Percentiles rank a stretch among this genome's conserved stretches.
Conservation (phyloP, 1,140 invertebrate genomes). For the Saccostrea cuccullata region DNA sequence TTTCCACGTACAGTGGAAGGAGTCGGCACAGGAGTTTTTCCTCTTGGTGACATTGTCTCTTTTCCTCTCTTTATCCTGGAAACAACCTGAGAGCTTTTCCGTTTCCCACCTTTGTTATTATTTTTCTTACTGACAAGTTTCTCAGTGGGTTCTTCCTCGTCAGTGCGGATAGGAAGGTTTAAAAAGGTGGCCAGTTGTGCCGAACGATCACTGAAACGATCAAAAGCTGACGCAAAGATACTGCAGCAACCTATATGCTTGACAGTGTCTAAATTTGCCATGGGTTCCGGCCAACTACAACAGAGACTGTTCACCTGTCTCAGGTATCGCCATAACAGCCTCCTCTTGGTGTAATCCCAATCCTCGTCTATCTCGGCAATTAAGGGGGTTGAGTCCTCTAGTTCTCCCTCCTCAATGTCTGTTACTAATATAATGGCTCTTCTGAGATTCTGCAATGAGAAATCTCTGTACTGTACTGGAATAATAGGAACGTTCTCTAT, state of each 20-base stretch:
- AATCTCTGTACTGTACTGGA: not conserved
- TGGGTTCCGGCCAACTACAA: slow-evolving; percentile 4
- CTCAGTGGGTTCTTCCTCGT: not conserved
- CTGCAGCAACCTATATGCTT: not conserved
- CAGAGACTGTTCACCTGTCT: not conserved
- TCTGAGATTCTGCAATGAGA: slow-evolving; percentile 12
- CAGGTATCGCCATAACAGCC: slow-evolving; percentile 16
- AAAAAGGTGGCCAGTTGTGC: not conserved
- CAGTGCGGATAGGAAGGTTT: not conserved
- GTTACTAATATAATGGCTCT: not conserved
- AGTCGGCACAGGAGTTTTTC: not conserved
- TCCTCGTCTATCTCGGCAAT: slow-evolving; percentile 21
- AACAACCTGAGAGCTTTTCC: not conserved
- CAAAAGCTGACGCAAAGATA: not conserved
- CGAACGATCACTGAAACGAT: slow-evolving; percentile 6
- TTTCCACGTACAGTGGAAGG: not conserved
- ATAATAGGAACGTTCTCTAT: not conserved
- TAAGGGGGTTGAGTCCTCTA: not conserved
- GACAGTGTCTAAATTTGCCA: not conserved
- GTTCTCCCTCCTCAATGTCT: slow-evolving; percentile 21
- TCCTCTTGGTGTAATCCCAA: slow-evolving; percentile 28
- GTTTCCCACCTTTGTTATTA: not conserved
- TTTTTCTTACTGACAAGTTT: not conserved
- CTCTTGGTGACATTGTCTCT: not conserved
- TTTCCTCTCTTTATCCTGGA: not conserved